These are phyloP conservation scores for Coboldia fuscipes DNA, from an alignment of 1,140 invertebrate genomes.

Conservation along the genomic window DNA sequence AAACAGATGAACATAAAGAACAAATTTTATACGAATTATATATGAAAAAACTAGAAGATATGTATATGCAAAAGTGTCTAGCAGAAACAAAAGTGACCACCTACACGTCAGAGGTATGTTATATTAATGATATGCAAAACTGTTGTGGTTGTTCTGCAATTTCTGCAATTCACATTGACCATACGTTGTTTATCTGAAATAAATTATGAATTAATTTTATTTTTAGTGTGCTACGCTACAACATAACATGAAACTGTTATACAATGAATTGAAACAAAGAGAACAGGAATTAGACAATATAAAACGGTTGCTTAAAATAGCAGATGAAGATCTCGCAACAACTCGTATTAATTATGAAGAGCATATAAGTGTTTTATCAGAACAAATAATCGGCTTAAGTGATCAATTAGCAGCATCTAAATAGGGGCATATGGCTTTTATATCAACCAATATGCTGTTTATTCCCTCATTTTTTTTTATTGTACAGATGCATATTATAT, in stretches of 20 bases:
- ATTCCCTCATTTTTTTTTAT: too few relatives aligned
- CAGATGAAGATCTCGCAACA: slow-evolving; percentile 33
- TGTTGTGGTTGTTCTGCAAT: too few relatives aligned
- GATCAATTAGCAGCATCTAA: slow-evolving; percentile 43
- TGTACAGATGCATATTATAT: too few relatives aligned
- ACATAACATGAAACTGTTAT: slow-evolving; percentile 17
- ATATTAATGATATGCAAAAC: too few relatives aligned
- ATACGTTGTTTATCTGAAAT: too few relatives aligned
- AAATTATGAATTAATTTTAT: slow-evolving; percentile 1
- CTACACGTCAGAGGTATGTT: slow-evolving; percentile 10
- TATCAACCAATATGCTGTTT: too few relatives aligned
- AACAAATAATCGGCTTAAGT: slow-evolving; percentile 79
- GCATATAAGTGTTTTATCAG: slow-evolving; percentile 74
- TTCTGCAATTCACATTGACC: too few relatives aligned
- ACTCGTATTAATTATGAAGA: slow-evolving; percentile 67
- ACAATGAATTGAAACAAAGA: slow-evolving; percentile 16
- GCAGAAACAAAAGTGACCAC: slow-evolving; percentile 14
- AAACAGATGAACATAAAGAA: slow-evolving; percentile 12
- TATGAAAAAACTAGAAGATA: slow-evolving; percentile 16
- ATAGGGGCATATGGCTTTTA: too few relatives aligned
- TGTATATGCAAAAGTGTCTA: slow-evolving; percentile 12
- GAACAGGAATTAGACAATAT: slow-evolving; percentile 27
- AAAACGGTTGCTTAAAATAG: slow-evolving; percentile 21
- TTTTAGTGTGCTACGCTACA: slow-evolving; percentile 11
- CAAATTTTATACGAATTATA: slow-evolving; percentile 15